Base-by-base conservation (phyloP, 2,113 vertebrate genomes). In the Pseudopodoces humilis region DNA sequence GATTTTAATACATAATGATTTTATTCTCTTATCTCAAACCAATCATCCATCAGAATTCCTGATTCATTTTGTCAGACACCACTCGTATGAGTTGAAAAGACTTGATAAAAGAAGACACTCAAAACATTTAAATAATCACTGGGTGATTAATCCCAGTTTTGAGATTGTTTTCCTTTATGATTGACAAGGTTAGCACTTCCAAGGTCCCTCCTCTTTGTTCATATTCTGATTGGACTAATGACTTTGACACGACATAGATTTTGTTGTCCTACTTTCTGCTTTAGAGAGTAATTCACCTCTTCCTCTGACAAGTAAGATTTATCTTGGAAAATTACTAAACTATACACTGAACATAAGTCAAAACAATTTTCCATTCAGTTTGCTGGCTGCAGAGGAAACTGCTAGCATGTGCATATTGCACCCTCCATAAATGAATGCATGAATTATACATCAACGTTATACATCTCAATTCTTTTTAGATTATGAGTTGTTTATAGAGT, bases 321-420 rank as follows among this genome's bases (percentile, higher is more conserved):
- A 87, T 76, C 70, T 84, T 85, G 58, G 76, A 95, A 87, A 94
- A 95, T 90, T 92, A 65, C 63, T 91, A 53, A 91, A 90, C 88
- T 81, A n/a, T 88, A 94, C 92, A 84, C 31, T 92, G 82, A 86
- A 88, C 65, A 41, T 91, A 92, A 94, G 91, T 95, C 88, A 96
- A 88, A 96, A 95, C 69, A 90, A 96, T 90, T 94, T 95, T 68
- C 72, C 23, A 2, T 86, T 94, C 81, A 47, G 60, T 76, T 90
- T 94, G 35, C 72, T 90, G 84, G 46, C 79, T 84, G 83, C 72
- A 86, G 77, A 96, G 86, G 81, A 95, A 87, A 91, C 30, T 90
- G 72, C 78, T 79, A 81, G 90, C 69, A 91, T 95, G 91, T 94
- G 88, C 92, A 79, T 79, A 92, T 88, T 93, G 80, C 53, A 86